These are phyloP conservation scores for Drosophila sproati DNA, from an alignment of 1,140 invertebrate genomes.

Conservation along the genomic window DNA sequence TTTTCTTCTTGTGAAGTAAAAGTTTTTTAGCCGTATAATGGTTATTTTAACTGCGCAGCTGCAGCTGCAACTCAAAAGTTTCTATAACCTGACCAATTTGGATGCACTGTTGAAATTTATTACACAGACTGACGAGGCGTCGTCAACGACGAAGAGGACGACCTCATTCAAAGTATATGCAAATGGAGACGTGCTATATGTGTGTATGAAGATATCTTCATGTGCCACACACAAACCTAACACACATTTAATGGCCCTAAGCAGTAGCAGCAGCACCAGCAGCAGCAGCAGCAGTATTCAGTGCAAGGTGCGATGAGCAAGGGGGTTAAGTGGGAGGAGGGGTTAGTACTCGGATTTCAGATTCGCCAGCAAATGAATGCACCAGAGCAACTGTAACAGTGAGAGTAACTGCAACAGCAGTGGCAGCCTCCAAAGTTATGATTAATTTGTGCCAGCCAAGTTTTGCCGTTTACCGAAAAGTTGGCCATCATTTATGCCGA, in stretches of 20 bases:
- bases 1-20: conserved; percentile 27
- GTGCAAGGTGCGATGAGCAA: conserved; percentile 18
- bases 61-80: conserved; percentile 52
- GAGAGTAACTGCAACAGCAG: conserved; percentile 31
- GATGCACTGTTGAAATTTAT: conserved; percentile 68
- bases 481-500: conserved; percentile 45
- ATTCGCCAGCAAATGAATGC: conserved; percentile 37
- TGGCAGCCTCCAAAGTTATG: conserved; percentile 71
- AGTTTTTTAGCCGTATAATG: conserved; percentile 22
- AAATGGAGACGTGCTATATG: conserved; percentile 40
- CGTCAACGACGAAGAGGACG: conserved; percentile 25
- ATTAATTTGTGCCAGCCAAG: conserved; percentile 77
- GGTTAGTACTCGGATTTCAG: conserved; percentile 23
- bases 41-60: conserved; percentile 58
- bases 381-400: conserved; percentile 8
- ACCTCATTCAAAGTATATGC: conserved; percentile 37
- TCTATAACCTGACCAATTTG: conserved; percentile 69
- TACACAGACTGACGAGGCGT: conserved; percentile 53
- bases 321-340: too few species aligned
- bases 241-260: conserved; percentile 69
- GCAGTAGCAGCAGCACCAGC: conserved; percentile 32
- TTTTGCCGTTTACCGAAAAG: conserved; percentile 72
- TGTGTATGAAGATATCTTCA: conserved; percentile 1
- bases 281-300: conserved; percentile 28
- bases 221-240: conserved; percentile 40